Percentiles rank a stretch among this genome's conserved stretches.
Evolutionary conservation across 2,797 vertebrate genomes (phyloP).

Genomic region (Tenualosa ilisha): DNA sequence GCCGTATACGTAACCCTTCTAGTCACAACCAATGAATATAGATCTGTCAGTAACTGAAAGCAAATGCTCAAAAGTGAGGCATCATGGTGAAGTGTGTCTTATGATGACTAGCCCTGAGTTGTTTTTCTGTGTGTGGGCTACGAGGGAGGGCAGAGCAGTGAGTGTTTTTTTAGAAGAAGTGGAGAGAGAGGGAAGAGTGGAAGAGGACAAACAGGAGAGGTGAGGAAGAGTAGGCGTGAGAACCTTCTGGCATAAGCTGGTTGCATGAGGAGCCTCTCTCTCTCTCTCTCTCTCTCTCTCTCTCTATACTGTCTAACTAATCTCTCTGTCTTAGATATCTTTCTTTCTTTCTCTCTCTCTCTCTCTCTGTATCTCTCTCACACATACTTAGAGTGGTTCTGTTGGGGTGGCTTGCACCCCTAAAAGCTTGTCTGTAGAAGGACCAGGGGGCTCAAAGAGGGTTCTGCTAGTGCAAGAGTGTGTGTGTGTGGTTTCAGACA

Average conservation of each 20-base stretch:
- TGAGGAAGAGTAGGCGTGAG: constrained; percentile 20
- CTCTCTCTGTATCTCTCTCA: no score
- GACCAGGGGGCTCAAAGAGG: neutral
- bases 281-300: neutral
- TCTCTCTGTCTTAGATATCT: neutral
- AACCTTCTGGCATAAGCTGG: constrained; percentile 42
- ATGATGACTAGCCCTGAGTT: constrained; percentile 8
- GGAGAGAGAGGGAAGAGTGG: constrained; percentile 25
- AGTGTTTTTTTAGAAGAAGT: neutral
- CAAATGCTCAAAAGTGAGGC: neutral
- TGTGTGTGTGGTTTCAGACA: neutral
- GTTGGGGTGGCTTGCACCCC: neutral
- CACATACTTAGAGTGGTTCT: neutral
- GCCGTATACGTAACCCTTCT: neutral
- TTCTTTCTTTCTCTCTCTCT: neutral
- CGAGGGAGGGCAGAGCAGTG: neutral
- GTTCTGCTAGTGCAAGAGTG: neutral
- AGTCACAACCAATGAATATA: no score
- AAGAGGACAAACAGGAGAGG: constrained; percentile 21
- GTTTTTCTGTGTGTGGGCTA: constrained; percentile 43
- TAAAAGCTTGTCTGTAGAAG: neutral
- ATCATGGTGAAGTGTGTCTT: neutral
- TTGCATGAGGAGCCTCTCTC: constrained; percentile 27
- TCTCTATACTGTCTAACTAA: no score
- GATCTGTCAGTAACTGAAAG: neutral